phyloP scores from a whole-genome alignment of 2,888 invertebrate genomes.

The Ormyrus nitidulus region DNA sequence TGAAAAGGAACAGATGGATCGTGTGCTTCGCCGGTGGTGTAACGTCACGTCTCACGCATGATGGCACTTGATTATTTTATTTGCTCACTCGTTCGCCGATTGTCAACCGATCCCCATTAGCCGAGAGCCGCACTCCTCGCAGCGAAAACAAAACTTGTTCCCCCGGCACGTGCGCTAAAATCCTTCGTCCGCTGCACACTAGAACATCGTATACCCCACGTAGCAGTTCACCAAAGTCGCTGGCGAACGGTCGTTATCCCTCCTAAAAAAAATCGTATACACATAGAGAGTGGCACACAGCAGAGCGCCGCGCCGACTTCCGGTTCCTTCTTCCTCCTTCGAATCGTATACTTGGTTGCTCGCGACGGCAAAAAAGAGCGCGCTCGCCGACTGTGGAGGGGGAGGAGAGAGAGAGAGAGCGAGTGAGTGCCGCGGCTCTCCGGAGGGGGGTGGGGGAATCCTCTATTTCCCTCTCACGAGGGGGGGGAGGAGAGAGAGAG shows the following conservation, averaged over 20 bases:
- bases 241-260: background rate
- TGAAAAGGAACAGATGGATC: no score
- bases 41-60: constrained; percentile 32
- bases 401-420: background rate
- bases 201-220: background rate
- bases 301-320: background rate
- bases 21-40: no score
- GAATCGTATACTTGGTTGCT: background rate
- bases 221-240: background rate
- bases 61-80: constrained; percentile 2
- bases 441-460: constrained; percentile 18
- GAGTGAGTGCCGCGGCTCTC: background rate
- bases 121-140: background rate
- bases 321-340: background rate
- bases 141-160: constrained; percentile 10
- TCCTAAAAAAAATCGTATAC: constrained; percentile 19
- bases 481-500: constrained; percentile 21
- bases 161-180: background rate
- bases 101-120: background rate
- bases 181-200: constrained; percentile 1
- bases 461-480: background rate
- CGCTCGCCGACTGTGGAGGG: background rate
- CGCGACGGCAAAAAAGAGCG: no score
- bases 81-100: background rate
- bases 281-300: background rate